Conservation (phyloP, 2,113 vertebrate genomes). For the Mionectes macconnelli region DNA sequence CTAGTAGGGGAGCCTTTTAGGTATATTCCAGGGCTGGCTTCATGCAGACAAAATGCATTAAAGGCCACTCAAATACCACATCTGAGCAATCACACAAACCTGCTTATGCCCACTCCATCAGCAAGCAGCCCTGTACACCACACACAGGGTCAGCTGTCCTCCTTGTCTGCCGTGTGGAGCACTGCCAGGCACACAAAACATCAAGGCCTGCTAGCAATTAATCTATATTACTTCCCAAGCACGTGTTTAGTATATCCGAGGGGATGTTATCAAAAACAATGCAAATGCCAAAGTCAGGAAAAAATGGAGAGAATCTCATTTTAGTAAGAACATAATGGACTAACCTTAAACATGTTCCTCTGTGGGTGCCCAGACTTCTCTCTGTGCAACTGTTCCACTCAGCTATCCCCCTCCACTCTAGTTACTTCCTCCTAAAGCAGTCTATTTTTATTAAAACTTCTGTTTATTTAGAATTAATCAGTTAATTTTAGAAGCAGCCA, state of each 20-base stretch:
- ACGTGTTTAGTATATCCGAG: neutral
- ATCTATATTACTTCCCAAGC: neutral
- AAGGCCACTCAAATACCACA: neutral
- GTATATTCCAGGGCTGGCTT: neutral
- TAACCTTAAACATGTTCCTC: neutral
- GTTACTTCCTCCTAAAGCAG: neutral
- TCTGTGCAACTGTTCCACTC: neutral
- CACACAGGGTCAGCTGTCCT: neutral
- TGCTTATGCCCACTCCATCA: neutral
- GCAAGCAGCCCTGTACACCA: neutral
- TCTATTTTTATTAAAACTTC: neutral
- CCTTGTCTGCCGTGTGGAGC: neutral
- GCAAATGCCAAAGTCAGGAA: neutral
- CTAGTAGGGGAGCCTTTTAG: conserved; percentile 41
- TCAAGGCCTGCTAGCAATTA: neutral
- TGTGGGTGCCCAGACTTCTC: neutral
- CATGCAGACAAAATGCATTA: conserved; percentile 47
- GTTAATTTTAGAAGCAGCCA: neutral
- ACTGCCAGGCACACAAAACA: neutral
- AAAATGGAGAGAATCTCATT: neutral
- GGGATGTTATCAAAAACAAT: neutral
- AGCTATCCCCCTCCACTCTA: neutral
- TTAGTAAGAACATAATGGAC: neutral
- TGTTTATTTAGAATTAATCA: neutral
- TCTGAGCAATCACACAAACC: neutral